Evolutionary conservation across 2,113 vertebrate genomes (phyloP).

Genomic region (Datnioides undecimradiatus): DNA sequence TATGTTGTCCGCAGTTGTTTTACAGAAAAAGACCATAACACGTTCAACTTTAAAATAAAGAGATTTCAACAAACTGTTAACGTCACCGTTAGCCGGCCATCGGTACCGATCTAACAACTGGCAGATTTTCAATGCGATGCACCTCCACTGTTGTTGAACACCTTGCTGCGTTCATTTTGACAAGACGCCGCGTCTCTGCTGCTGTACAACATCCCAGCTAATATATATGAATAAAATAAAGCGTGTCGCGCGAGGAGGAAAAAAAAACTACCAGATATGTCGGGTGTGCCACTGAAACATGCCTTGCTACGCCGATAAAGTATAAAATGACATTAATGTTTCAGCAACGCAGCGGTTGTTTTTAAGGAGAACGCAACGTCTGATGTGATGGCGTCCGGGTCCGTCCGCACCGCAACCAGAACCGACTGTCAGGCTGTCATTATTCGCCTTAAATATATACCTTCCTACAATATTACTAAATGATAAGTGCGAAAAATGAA

Average conservation of each 20-base stretch:
- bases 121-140: constrained; percentile 66
- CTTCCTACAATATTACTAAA: background rate
- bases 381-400: constrained; percentile 80
- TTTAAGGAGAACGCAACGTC: constrained; percentile 70
- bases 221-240: background rate
- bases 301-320: background rate
- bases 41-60: constrained; percentile 11
- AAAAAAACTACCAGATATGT: background rate
- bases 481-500: background rate
- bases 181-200: constrained; percentile 62
- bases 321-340: constrained; percentile 6
- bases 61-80: constrained; percentile 1
- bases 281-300: background rate
- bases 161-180: constrained; percentile 79
- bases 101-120: constrained; percentile 25
- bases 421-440: constrained; percentile 58
- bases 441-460: background rate
- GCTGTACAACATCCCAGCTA: constrained; percentile 46
- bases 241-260: background rate
- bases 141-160: constrained; percentile 73
- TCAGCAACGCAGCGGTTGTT: constrained; percentile 47
- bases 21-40: background rate
- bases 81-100: constrained; percentile 52
- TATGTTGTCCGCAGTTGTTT: constrained; percentile 44
- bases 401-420: constrained; percentile 75